Conservation (phyloP, 2,888 invertebrate genomes). For the Aphodius granarius region DNA sequence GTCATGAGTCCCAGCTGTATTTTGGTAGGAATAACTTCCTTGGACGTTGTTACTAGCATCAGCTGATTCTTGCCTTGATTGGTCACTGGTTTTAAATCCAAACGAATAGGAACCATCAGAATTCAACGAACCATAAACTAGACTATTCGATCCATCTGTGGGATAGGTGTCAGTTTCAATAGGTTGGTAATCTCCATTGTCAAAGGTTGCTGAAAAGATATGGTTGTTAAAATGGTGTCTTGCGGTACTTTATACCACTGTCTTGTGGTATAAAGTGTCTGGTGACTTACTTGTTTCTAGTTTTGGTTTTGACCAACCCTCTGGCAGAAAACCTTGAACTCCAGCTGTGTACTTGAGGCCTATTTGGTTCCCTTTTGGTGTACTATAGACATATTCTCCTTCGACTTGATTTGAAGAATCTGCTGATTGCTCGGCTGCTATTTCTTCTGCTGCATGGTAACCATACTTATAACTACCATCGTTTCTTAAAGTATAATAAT, state of each 20-base stretch:
- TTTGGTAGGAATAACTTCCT: conserved; percentile 39
- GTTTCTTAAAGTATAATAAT: conserved; percentile 49
- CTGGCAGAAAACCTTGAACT: conserved; percentile 44
- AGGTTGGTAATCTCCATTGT: not conserved
- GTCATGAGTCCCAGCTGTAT: conserved; percentile 36
- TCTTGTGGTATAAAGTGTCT: too few relatives aligned
- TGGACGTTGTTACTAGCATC: conserved; percentile 41
- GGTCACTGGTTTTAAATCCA: conserved; percentile 35
- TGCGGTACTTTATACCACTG: too few relatives aligned
- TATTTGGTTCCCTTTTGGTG: conserved; percentile 39
- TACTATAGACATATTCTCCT: conserved; percentile 45
- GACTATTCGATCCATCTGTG: not conserved
- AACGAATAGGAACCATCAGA: conserved; percentile 43
- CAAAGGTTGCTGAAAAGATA: not conserved
- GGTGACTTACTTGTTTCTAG: not conserved
- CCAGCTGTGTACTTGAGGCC: conserved; percentile 47
- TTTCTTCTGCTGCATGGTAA: conserved; percentile 49
- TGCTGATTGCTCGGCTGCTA: conserved; percentile 45
- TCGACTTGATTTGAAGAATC: conserved; percentile 45
- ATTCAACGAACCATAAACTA: not conserved
- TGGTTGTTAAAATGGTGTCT: not conserved
- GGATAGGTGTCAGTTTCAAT: not conserved
- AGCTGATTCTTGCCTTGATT: conserved; percentile 36
- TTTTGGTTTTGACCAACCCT: conserved; percentile 27
- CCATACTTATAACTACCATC: conserved; percentile 48